Evolutionary conservation across 2,888 invertebrate genomes (phyloP).

Genomic region (Eledone cirrhosa): DNA sequence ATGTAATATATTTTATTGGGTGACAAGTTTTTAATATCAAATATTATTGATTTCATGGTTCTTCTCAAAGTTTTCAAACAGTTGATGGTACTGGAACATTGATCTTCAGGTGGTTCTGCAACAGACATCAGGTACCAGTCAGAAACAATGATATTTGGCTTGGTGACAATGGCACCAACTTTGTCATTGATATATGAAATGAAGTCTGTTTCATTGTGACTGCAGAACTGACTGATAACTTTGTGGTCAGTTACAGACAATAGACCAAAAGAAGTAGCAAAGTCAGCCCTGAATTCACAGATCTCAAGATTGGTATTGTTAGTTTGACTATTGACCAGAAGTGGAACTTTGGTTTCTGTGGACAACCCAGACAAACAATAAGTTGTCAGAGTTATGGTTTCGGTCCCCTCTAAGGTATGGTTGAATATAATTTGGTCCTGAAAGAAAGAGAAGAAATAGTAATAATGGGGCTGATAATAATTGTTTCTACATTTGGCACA

Average conservation of each 20-base stretch:
- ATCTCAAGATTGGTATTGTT: not conserved
- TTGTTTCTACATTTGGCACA: no score
- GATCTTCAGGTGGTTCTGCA: not conserved
- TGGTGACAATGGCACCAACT: not conserved
- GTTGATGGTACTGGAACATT: not conserved
- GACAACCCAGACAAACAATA: not conserved
- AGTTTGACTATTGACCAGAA: not conserved
- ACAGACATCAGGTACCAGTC: not conserved
- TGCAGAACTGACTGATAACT: not conserved
- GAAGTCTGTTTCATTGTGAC: not conserved
- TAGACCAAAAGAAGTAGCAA: not conserved
- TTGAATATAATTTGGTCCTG: not conserved
- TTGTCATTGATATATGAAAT: not conserved
- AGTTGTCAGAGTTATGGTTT: not conserved
- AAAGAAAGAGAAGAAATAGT: not conserved
- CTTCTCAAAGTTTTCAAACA: not conserved
- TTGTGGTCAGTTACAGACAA: not conserved
- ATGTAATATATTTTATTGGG: not conserved
- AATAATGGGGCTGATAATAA: no score
- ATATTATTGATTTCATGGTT: not conserved
- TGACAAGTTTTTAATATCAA: not conserved
- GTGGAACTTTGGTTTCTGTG: not conserved
- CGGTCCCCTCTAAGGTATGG: not conserved
- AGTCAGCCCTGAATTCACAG: not conserved
- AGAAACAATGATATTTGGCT: not conserved